Evolutionary conservation across 2,888 invertebrate genomes (phyloP), one percentile per base, ranked within the genome.

Genomic region (Agonopterix arenella): DNA sequence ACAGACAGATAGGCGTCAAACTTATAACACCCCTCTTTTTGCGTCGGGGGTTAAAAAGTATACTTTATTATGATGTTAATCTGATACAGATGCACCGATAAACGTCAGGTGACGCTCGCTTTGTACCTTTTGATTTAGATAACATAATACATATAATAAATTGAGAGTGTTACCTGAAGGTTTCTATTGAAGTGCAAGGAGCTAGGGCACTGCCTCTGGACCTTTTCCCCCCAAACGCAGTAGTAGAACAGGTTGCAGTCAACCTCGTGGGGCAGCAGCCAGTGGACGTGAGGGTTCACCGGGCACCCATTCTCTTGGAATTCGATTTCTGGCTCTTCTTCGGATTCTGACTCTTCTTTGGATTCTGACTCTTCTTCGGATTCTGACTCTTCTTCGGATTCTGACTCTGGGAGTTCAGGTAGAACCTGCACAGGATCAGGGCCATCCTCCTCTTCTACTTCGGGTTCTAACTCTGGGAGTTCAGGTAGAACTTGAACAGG

Each of bases 261-360:
- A 0, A 13, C n/a, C 49, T 68, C 70, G 52, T 80, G 72, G 2
- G 84, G 79, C 52, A 83, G 57, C 9, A 84, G 63, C 82, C 78
- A 80, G 62, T 82, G 82, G 16, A 76, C 60, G 44, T 64, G 65
- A 0, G 72, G 73, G 57, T 83, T 54, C 0, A 69, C 68, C 1
- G 86, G 86, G 57, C 85, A 86, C 2, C 85, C 85, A 51, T 84
- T 84, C 7, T 62, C 64, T 5, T 64, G 62, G 60, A 78, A 76
- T 1, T 70, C 68, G 7, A 46, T 41, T 7, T 48, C 48, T 11
- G 47, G 8, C 10, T 43, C 47, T 4, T 28, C 36, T 36, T 36
- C 47, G 8, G 51, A 44, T 11, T 43, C 47, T 5, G 28, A 4
- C 3, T 28, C 38, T 9, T 13, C 16, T 18, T 11, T n/a, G n/a